Conservation (phyloP, 2,888 invertebrate species). For the Drosophila pseudotakahashii region DNA sequence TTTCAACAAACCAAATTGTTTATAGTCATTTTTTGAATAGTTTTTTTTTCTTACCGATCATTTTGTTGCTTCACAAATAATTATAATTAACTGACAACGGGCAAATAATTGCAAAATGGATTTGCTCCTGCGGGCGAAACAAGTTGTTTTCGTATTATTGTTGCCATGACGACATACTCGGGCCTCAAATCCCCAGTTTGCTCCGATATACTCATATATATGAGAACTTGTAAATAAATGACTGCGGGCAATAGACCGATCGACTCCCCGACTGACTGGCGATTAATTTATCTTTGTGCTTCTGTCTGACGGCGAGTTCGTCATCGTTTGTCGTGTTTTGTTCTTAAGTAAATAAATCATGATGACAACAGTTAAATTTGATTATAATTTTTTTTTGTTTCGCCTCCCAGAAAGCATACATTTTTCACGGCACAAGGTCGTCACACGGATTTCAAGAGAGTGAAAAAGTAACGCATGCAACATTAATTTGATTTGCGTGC, state of each 20-base stretch:
- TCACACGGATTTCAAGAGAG: constrained; percentile 31
- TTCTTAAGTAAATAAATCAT: constrained; percentile 72
- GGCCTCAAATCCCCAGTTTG: constrained; percentile 20
- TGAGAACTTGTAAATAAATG: constrained; percentile 50
- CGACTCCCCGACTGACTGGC: constrained; percentile 39
- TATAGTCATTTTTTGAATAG: constrained; percentile 24
- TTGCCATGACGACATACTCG: constrained; percentile 66
- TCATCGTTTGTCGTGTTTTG: constrained; percentile 60
- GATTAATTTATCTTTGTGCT: constrained; percentile 59
- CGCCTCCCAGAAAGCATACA: constrained; percentile 47
- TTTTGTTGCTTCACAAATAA: constrained; percentile 48
- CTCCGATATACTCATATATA: constrained; percentile 30
- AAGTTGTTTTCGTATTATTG: constrained; percentile 31
- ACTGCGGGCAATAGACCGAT: constrained; percentile 44
- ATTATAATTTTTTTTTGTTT: constrained; percentile 64
- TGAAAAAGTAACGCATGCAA: constrained; percentile 72
- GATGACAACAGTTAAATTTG: constrained; percentile 80
- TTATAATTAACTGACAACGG: constrained; percentile 65
- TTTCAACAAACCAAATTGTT: constrained; percentile 44
- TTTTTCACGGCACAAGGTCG: constrained; percentile 75
- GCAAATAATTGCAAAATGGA: constrained; percentile 69
- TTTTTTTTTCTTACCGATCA: constrained; percentile 11
- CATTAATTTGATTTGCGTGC: constrained; percentile 80
- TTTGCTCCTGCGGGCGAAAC: constrained; percentile 74
- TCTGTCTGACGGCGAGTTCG: constrained; percentile 49